Conservation (phyloP, 2,113 vertebrate genomes). For the Hydrochoerus hydrochaeris region DNA sequence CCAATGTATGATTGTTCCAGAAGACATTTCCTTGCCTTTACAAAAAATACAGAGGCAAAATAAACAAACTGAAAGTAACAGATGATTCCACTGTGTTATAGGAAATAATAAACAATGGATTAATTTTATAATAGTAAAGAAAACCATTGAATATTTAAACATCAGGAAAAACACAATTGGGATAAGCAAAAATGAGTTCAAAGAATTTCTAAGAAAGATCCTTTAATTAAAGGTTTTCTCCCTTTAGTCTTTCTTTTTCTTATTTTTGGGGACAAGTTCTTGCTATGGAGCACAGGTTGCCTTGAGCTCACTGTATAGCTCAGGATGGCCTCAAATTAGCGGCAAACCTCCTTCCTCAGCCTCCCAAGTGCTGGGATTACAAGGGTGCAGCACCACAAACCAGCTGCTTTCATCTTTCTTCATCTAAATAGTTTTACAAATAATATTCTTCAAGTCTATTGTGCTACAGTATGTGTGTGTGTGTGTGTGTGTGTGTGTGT, state of each 20-base stretch:
- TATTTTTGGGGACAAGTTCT: background rate
- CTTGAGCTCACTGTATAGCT: background rate
- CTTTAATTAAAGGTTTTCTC: background rate
- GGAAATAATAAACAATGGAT: constrained; percentile 22
- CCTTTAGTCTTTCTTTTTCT: background rate
- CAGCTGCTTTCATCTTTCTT: constrained; percentile 1
- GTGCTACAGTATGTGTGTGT: background rate
- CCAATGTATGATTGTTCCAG: background rate
- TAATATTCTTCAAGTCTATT: background rate
- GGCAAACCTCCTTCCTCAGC: background rate
- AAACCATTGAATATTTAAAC: background rate
- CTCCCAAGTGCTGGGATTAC: background rate
- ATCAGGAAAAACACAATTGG: background rate
- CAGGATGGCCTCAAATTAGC: background rate
- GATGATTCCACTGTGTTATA: background rate
- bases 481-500: background rate
- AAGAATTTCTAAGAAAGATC: background rate
- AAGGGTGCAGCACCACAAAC: background rate
- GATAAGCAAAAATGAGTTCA: background rate
- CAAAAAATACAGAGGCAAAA: background rate
- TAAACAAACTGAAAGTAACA: background rate
- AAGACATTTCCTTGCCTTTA: background rate
- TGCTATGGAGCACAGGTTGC: background rate
- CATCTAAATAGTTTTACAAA: constrained; percentile 12
- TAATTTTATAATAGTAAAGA: constrained; percentile 15